Conservation (phyloP, 2,113 vertebrate genomes). For the Leucoraja erinaceus region DNA sequence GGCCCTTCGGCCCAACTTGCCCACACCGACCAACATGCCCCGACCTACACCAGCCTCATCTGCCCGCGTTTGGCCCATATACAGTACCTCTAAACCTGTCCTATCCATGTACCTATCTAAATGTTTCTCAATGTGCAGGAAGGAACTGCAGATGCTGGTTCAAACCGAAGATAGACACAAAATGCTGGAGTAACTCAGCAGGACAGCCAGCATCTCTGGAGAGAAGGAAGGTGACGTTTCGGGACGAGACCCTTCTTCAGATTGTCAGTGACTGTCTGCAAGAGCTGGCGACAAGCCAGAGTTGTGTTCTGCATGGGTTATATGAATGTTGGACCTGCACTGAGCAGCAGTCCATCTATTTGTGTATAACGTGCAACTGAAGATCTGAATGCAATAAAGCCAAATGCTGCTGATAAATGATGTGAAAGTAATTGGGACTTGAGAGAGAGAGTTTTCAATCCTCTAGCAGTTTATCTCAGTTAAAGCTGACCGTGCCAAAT, state of each 20-base stretch:
- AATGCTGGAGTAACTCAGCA: too few relatives aligned
- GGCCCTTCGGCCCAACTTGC: too few relatives aligned
- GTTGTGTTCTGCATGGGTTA: neutral
- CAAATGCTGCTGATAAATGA: neutral
- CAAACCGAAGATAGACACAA: too few relatives aligned
- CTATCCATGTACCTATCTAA: too few relatives aligned
- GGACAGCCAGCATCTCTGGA: too few relatives aligned
- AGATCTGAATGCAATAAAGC: neutral
- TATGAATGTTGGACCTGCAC: neutral
- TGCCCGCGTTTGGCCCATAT: too few relatives aligned
- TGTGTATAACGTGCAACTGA: neutral
- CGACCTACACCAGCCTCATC: too few relatives aligned
- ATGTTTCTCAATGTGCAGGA: too few relatives aligned
- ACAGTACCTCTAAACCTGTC: too few relatives aligned
- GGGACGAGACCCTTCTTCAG: neutral
- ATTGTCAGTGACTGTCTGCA: neutral
- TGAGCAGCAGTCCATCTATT: neutral
- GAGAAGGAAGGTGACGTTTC: too few relatives aligned
- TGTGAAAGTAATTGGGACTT: neutral
- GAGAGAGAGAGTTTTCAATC: neutral
- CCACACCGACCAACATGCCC: too few relatives aligned
- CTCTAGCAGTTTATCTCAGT: neutral
- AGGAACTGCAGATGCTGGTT: too few relatives aligned
- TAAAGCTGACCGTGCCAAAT: neutral
- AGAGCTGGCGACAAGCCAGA: neutral